These are phyloP conservation scores for Chymomyza costata DNA, from an alignment of 1,140 invertebrate genomes.

Conservation along the genomic window DNA sequence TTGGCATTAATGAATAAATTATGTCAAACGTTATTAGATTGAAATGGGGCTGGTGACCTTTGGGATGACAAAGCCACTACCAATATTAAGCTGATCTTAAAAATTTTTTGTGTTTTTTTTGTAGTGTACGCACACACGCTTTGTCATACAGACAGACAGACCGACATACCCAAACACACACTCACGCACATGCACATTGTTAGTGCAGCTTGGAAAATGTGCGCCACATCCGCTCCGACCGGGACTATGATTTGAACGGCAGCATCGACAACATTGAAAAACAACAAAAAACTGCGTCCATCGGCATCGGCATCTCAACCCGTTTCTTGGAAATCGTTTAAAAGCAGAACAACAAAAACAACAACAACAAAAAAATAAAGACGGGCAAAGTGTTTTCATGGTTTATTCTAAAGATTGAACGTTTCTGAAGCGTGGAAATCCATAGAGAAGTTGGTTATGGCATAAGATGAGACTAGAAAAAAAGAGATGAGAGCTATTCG, in stretches of 20 bases:
- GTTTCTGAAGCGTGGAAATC: constrained; percentile 55
- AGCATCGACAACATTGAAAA: too few relatives aligned
- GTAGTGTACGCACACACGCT: too few relatives aligned
- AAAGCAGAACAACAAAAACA: constrained; percentile 49
- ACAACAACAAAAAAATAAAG: constrained; percentile 20
- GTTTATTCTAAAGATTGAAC: constrained; percentile 40
- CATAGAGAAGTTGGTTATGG: background rate
- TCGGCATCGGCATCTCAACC: constrained; percentile 32
- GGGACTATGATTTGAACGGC: background rate
- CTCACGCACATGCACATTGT: constrained; percentile 3
- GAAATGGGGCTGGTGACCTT: too few relatives aligned
- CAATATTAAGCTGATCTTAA: too few relatives aligned
- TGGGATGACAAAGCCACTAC: too few relatives aligned
- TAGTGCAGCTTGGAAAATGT: constrained; percentile 50
- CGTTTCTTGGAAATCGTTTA: constrained; percentile 68
- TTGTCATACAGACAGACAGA: too few relatives aligned
- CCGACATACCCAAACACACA: too few relatives aligned
- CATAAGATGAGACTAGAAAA: background rate
- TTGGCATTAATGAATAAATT: too few relatives aligned
- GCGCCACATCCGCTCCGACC: constrained; percentile 51
- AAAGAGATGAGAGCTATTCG: constrained; percentile 14
- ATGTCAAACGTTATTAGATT: too few relatives aligned
- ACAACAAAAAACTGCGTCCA: too few relatives aligned
- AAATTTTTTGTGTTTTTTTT: too few relatives aligned
- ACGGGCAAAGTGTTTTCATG: constrained; percentile 9